Evolutionary conservation across 2,113 vertebrate genomes (phyloP), one percentile per base, ranked within the genome.

Genomic region (Colistium nudipinnis): DNA sequence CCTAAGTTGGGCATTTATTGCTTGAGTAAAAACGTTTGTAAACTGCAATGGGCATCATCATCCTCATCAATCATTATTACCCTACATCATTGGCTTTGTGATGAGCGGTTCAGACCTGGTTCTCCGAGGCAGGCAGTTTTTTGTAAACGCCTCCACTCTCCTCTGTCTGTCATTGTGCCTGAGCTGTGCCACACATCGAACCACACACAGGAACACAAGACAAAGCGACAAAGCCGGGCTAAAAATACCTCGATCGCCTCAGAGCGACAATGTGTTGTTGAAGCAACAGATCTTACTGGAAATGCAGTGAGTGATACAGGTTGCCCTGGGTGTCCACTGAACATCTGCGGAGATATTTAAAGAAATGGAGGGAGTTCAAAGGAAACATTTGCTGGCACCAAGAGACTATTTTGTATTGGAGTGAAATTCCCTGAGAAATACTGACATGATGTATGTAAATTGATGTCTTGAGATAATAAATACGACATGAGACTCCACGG

Each of bases 71-170:
- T n/a, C n/a, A n/a, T n/a, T n/a, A 36, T 41, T 27, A 30, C 22
- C 52, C 8, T 77, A 70, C 56, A 49, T 72, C 27, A 52, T 49
- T 74, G 53, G 27, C 10, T 60, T 56, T 7, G 36, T 13, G 35
- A 73, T 74, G 80, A 81, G 74, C 38, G 78, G 70, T 69, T 60
- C 66, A 52, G 64, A 52, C 35, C 63, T 62, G 38, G 22, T 62
- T 81, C 72, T 69, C 30, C 12, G 62, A 69, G 56, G 12, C 60
- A 68, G 61, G 28, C 56, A n/a, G 57, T 22, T 90, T 90, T 89
- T 89, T 82, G 87, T 80, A 90, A 91, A 92, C 88, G 81, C 91
- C 89, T 84, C 83, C 76, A 60, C 80, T 49, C 70, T 69, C 3
- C 57, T 57, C 51, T 82, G 74, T 69, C 25, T 80, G 83, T 83